Base-by-base conservation (phyloP, 2,113 vertebrate species). In the Ellobius talpinus region DNA sequence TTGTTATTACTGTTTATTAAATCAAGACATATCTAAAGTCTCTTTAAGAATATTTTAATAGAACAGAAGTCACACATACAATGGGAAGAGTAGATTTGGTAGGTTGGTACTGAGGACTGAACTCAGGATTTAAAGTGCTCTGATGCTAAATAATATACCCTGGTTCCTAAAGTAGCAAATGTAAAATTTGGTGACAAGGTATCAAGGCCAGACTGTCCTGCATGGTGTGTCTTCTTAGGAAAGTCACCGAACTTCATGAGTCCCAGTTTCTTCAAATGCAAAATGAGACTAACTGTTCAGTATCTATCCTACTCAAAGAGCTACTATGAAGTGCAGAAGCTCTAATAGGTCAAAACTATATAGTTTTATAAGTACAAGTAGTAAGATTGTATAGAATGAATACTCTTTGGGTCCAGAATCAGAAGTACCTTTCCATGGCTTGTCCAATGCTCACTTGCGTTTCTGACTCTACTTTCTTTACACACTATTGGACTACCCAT, bases 401-500 rank as follows among this genome's bases (percentile, higher is more conserved):
- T 88, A 94, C 6, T 82, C n/a, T 82, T 91, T 45, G 87, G 52
- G 65, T 90, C 55, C 58, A 85, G 39, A 65, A 65, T 45, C 39
- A 65, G 58, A 96, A 89, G n/a, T 79, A 68, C 36, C 77, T 95
- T 66, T 93, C 61, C 70, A 87, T 61, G 16, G 47, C 72, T 93
- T 97, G 58, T 94, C 72, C 85, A 72, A 58, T 70, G 45, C 79
- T 96, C 66, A 82, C 73, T 87, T 94, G 12, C 91, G 88, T 47
- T 93, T 58, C 50, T 55, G 47, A 47, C 50, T 89, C 33, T 91
- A 14, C 3, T 33, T 73, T 93, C 31, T 74, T 65, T 91, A 82
- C 16, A 24, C 39, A 88, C 50, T 61, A 70, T 12, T 47, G 8
- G n/a, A 94, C 66, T 66, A 90, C 2, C 42, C 13, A 95, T 7